Base-by-base conservation (phyloP, 2,797 vertebrate species). In the Leontocebus nigricollis region DNA sequence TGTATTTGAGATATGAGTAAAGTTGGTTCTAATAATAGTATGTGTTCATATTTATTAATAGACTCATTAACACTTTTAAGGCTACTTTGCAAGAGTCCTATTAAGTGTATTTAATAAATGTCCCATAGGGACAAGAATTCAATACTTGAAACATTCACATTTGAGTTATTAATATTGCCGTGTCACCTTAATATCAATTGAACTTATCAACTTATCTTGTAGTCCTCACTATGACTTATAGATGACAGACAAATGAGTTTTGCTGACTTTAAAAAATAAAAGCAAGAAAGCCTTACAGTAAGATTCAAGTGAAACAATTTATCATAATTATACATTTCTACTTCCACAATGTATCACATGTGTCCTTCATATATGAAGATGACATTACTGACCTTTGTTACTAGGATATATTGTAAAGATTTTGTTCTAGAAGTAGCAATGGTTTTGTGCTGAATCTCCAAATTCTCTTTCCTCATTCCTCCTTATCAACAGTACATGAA, bases 61-160 rank as follows among this genome's bases (percentile, higher is more conserved):
- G 93, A 98, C 97, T 96, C 97, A 97, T 94, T 96, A 98, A 98
- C 97, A 97, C 98, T 98, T 97, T 98, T 98, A 98, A 99, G 98
- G 98, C 98, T 97, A 93, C 98, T 98, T 98, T 98, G 98, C 94
- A 98, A 98, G 98, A 98, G 96, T 98, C 97, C 92, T 84, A 85
- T 96, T 96, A 96, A 73, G 95, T 98, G 98, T 98, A 98, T 98
- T 98, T 98, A 98, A 98, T 97, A 99, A 98, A 98, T 98, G 98
- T 99, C 99, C 99, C 99, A 99, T 99, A 59, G 99, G 99, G 99
- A 99, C 99, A 99, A 99, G 99, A 99, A 99, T 99, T 99, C 99
- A 99, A 99, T 99, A 99, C 98, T 97, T 98, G 99, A 99, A 99
- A 99, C 99, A 99, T 99, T 99, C 95, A 96, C 95, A 95, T 97